Evolutionary conservation across 1,140 invertebrate genomes (phyloP).

Genomic region (Helicoverpa zea): DNA sequence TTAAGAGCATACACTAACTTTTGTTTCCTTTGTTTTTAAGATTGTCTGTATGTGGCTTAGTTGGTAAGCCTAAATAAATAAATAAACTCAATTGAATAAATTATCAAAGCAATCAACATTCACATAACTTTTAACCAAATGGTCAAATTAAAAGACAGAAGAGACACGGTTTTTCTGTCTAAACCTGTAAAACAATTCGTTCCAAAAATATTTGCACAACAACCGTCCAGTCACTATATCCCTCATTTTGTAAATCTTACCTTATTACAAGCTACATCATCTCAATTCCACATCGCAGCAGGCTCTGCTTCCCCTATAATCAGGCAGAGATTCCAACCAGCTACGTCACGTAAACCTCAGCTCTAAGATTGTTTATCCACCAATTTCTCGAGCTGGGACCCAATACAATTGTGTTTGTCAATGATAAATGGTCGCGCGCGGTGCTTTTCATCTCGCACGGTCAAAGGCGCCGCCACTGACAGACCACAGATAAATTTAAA

Average conservation of each 20-base stretch:
- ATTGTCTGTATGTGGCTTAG: no score
- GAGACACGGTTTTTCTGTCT: no score
- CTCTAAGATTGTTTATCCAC: slow-evolving; percentile 80
- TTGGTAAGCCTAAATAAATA: no score
- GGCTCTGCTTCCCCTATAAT: slow-evolving; percentile 23
- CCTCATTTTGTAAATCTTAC: not conserved
- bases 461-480: slow-evolving; percentile 77
- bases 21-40: no score
- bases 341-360: slow-evolving; percentile 65
- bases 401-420: slow-evolving; percentile 86
- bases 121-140: no score
- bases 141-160: no score
- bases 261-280: not conserved
- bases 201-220: no score
- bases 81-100: no score
- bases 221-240: no score
- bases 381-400: slow-evolving; percentile 79
- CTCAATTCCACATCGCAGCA: slow-evolving; percentile 25
- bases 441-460: slow-evolving; percentile 81
- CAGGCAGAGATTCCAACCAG: slow-evolving; percentile 18
- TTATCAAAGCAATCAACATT: no score
- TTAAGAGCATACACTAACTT: no score
- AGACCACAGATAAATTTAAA: slow-evolving; percentile 54
- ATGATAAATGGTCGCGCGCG: slow-evolving; percentile 84
- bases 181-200: no score